phyloP scores from a whole-genome alignment of 2,797 vertebrate species.

The Cynopterus sphinx region DNA sequence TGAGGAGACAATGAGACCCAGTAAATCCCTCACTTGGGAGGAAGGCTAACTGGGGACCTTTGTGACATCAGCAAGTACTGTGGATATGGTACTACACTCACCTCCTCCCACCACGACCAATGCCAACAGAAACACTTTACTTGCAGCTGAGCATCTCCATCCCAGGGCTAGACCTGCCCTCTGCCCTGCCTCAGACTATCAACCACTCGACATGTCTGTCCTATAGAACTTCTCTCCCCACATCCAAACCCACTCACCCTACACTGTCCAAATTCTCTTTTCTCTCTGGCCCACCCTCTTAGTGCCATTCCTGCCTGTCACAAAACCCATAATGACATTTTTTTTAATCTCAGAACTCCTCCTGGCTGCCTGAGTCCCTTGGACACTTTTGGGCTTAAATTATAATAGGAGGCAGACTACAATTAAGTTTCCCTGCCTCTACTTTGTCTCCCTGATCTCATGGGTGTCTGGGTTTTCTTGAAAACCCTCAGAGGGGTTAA shows the following conservation, averaged over 20 bases:
- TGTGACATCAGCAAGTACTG: not conserved
- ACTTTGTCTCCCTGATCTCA: constrained; percentile 24
- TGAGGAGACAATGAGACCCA: not conserved
- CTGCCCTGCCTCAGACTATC: not conserved
- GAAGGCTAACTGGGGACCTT: not conserved
- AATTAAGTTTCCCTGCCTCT: constrained; percentile 42
- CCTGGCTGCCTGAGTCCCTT: not conserved
- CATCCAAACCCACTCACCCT: not conserved
- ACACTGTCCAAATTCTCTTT: constrained; percentile 1
- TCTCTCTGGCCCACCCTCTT: constrained; percentile 2
- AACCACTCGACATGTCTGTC: not conserved
- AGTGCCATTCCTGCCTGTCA: not conserved
- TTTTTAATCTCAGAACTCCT: constrained; percentile 1
- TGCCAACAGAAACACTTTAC: not conserved
- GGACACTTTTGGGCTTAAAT: constrained; percentile 20
- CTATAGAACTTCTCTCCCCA: not conserved
- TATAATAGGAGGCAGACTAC: not conserved
- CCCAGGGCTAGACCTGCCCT: not conserved
- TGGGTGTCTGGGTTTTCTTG: constrained; percentile 4
- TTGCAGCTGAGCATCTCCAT: constrained; percentile 15
- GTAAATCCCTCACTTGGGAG: constrained; percentile 32
- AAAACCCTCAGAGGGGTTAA: not conserved
- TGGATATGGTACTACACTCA: not conserved
- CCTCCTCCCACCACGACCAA: not conserved
- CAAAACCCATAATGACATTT: not conserved